A percentile compares a stretch with the other conserved stretches of the same genome.
These are phyloP conservation scores for Semicossyphus pulcher DNA, from an alignment of 2,113 vertebrate species.

Conservation along the genomic window DNA sequence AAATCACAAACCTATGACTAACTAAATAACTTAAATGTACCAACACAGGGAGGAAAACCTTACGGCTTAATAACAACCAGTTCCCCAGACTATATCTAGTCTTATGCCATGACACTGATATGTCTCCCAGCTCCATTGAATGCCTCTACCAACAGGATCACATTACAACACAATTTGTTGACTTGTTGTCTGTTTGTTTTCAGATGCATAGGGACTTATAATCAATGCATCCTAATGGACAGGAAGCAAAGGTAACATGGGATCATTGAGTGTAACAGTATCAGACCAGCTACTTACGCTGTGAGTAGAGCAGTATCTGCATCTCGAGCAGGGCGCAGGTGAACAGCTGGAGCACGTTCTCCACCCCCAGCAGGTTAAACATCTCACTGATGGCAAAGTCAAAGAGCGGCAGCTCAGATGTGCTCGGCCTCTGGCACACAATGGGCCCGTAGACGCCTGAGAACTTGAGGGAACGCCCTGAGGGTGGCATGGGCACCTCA, in stretches of 20 bases:
- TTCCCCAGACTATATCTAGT: slow-evolving; percentile 17
- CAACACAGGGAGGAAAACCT: no score
- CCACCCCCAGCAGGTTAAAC: slow-evolving; percentile 94
- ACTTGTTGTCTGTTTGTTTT: background rate
- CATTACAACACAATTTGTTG: slow-evolving; percentile 18
- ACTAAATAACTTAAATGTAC: no score
- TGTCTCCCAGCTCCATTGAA: slow-evolving; percentile 15
- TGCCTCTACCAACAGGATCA: background rate
- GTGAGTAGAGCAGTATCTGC: slow-evolving; percentile 98
- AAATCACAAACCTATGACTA: no score
- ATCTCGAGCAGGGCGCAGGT: slow-evolving; percentile 97
- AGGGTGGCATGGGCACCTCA: slow-evolving; percentile 95
- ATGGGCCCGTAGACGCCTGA: slow-evolving; percentile 95
- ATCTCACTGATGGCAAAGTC: slow-evolving; percentile 94
- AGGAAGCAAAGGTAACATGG: slow-evolving; percentile 2
- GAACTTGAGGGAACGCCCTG: slow-evolving; percentile 95
- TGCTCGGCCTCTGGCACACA: slow-evolving; percentile 96
- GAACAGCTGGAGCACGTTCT: slow-evolving; percentile 97
- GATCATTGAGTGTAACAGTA: background rate
- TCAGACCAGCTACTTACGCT: slow-evolving; percentile 88
- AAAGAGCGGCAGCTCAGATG: slow-evolving; percentile 93
- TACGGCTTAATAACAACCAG: no score
- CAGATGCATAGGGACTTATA: background rate
- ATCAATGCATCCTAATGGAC: background rate
- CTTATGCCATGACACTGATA: slow-evolving; percentile 34